Evolutionary conservation across 2,888 invertebrate genomes (phyloP).

Genomic region (Congeria kusceri): DNA sequence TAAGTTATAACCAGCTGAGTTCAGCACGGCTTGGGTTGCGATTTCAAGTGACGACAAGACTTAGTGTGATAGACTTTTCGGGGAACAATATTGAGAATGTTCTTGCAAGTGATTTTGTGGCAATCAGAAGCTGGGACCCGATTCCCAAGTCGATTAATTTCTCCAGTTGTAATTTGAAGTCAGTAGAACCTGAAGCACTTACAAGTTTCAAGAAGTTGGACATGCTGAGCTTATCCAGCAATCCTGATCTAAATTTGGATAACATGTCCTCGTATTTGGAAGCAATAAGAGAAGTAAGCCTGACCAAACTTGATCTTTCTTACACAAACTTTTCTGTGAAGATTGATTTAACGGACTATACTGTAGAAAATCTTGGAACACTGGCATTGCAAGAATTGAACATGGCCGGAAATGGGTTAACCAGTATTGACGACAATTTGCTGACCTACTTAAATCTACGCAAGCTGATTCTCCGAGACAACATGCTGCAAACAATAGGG

Average conservation of each 20-base stretch:
- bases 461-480: slow-evolving; percentile 66
- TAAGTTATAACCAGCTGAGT: slow-evolving; percentile 73
- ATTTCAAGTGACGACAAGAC: slow-evolving; percentile 73
- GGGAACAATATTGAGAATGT: slow-evolving; percentile 69
- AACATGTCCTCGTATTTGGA: slow-evolving; percentile 65
- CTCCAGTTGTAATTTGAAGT: slow-evolving; percentile 72
- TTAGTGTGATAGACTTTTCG: slow-evolving; percentile 73
- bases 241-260: slow-evolving; percentile 59
- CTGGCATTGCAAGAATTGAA: slow-evolving; percentile 56
- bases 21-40: slow-evolving; percentile 69
- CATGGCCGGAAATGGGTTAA: slow-evolving; percentile 60
- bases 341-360: slow-evolving; percentile 35
- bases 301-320: slow-evolving; percentile 67
- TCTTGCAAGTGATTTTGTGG: slow-evolving; percentile 67
- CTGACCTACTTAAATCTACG: slow-evolving; percentile 64
- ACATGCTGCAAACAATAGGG: slow-evolving; percentile 57
- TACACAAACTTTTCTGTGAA: slow-evolving; percentile 61
- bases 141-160: slow-evolving; percentile 71
- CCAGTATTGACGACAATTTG: slow-evolving; percentile 37
- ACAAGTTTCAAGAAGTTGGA: slow-evolving; percentile 59
- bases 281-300: slow-evolving; percentile 58
- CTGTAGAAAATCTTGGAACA: slow-evolving; percentile 46
- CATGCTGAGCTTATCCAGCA: slow-evolving; percentile 69
- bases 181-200: slow-evolving; percentile 70
- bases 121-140: slow-evolving; percentile 69